Conservation (phyloP, 2,797 vertebrate genomes). For the Ciconia nigra region DNA sequence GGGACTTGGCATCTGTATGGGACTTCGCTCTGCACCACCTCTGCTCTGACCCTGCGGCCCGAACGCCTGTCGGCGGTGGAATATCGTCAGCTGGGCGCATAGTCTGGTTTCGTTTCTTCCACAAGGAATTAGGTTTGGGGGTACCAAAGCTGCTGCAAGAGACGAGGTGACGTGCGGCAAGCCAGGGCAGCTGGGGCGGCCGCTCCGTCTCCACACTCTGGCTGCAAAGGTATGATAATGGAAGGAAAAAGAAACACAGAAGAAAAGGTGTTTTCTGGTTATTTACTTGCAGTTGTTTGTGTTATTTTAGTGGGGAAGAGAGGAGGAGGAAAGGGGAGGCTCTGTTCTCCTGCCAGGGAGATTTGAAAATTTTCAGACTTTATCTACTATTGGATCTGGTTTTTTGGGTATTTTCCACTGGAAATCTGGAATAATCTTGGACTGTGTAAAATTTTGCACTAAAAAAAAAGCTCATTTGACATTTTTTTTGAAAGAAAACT, state of each 20-base stretch:
- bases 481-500: not conserved
- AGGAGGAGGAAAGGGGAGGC: not conserved
- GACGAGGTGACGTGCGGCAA: not conserved
- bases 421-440: not conserved
- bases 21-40: too few relatives aligned
- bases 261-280: not conserved
- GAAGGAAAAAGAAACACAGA: not conserved
- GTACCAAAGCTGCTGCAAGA: not conserved
- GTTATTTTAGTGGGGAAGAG: not conserved
- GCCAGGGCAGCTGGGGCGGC: not conserved
- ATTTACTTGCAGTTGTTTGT: not conserved
- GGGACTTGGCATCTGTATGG: accelerated
- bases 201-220: accelerated
- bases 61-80: accelerated
- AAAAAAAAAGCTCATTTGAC: not conserved
- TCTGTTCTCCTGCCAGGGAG: not conserved
- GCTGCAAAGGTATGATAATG: not conserved
- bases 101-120: not conserved
- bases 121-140: accelerated
- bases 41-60: not conserved
- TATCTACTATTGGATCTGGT: not conserved
- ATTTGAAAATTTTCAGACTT: not conserved
- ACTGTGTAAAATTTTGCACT: not conserved
- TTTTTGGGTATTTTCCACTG: not conserved
- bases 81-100: accelerated